A percentile compares a stretch with the other conserved stretches of the same genome.
Conservation (phyloP, 2,113 vertebrate genomes). For the Litocranius walleri region DNA sequence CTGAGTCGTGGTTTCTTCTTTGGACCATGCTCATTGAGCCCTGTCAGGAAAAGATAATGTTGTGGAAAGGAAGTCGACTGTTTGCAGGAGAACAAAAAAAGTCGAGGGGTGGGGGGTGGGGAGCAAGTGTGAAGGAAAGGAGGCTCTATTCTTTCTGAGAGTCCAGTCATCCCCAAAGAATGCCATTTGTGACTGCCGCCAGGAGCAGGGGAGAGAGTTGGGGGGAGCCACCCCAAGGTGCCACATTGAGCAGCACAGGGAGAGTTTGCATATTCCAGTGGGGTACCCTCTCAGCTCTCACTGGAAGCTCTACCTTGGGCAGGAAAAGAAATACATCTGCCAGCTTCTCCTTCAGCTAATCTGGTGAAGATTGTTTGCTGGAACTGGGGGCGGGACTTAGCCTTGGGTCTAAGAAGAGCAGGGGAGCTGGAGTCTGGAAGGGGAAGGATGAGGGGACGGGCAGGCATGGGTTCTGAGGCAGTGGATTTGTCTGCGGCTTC, state of each 20-base stretch:
- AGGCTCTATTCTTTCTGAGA: conserved; percentile 72
- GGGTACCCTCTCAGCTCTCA: background rate
- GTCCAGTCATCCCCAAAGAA: conserved; percentile 78
- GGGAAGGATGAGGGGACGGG: background rate
- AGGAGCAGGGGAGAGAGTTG: background rate
- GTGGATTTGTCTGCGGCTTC: background rate
- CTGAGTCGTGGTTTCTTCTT: conserved; percentile 48
- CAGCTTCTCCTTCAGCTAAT: background rate
- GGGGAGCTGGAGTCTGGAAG: background rate
- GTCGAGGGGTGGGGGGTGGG: background rate
- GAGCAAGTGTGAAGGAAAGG: conserved; percentile 46
- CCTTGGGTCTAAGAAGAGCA: background rate
- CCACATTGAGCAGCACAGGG: background rate
- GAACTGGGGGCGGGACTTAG: background rate
- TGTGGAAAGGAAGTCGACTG: conserved; percentile 78
- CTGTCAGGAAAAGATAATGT: conserved; percentile 80
- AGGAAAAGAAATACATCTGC: background rate
- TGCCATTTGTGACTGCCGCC: conserved; percentile 68
- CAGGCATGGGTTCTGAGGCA: background rate
- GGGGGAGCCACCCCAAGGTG: background rate
- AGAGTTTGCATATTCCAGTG: background rate
- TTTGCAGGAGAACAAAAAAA: conserved; percentile 78
- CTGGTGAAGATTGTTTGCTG: background rate
- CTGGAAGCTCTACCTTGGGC: background rate
- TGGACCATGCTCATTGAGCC: conserved; percentile 61